Evolutionary conservation across 1,140 invertebrate genomes (phyloP).

Genomic region (Drosophila aff.): DNA sequence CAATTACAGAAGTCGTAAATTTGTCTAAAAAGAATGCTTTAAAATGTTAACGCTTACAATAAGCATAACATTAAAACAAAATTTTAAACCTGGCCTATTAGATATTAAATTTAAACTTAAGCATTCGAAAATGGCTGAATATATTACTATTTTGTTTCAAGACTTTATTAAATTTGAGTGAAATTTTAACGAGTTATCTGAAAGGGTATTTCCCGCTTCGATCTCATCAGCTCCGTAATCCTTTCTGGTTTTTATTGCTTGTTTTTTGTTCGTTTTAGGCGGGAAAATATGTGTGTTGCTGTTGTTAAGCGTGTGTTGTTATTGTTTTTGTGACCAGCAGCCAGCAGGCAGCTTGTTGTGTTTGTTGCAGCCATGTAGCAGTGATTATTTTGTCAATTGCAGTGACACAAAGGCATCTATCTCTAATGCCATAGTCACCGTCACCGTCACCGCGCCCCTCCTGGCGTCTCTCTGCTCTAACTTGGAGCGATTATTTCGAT

Average conservation of each 20-base stretch:
- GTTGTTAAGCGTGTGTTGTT: constrained; percentile 36
- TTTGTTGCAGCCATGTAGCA: constrained; percentile 67
- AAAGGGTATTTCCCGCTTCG: background rate
- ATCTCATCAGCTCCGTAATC: background rate
- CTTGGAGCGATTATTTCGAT: constrained; percentile 68
- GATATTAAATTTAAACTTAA: too few species aligned
- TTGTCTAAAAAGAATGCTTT: too few species aligned
- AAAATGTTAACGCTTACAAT: too few species aligned
- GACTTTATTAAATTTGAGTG: background rate
- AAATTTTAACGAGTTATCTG: background rate
- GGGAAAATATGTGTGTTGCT: constrained; percentile 77
- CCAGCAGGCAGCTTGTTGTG: constrained; percentile 48
- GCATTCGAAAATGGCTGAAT: background rate
- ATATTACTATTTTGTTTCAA: background rate
- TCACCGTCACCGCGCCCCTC: constrained; percentile 8
- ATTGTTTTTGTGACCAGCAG: constrained; percentile 41
- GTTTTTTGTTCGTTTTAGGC: constrained; percentile 59
- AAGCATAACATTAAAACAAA: background rate
- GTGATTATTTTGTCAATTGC: constrained; percentile 84
- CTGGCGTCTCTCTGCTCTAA: background rate
- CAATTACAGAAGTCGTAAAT: background rate
- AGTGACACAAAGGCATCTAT: constrained; percentile 83
- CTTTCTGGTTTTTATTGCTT: constrained; percentile 24
- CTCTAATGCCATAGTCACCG: constrained; percentile 63
- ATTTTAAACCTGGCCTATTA: too few species aligned